Evolutionary conservation across 1,140 invertebrate species (phyloP), one percentile per base, ranked within the genome.

Genomic region (Helicoverpa armigera): DNA sequence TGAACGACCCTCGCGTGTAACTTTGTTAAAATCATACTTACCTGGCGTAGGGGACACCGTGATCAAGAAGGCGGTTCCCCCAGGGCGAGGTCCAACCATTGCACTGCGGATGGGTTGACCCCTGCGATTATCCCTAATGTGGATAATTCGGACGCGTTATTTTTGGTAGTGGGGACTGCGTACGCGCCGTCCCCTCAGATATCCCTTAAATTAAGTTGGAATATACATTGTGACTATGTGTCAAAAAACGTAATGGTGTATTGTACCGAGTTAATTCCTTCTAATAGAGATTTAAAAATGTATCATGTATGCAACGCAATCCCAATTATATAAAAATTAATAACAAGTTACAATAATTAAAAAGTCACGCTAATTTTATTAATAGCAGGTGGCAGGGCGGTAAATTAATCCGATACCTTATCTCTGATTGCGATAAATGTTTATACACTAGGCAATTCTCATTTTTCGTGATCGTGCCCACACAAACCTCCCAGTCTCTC

Each of bases 171-270:
- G 35, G 35, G 77, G 77, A 79, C 77, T 79, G 77, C 77, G 77
- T 79, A 61, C 77, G 67, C 77, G 77, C 77, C 23, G 67, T 79
- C 60, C 61, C 78, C 73, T 61, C 29, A 63, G 12, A 63, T 35
- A 14, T 63, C 23, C 0, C 5, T 23, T 23, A 23, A 23, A 23
- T 23, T 23, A 23, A 23, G 23, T 23, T n/a, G n/a, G n/a, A 23
- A 23, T 23, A 23, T 23, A 23, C 1, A 23, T 23, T 23, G 23
- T 23, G 23, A 2, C 23, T 23, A 0, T 23, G 23, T 23, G 23
- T 23, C 23, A 23, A 1, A 23, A 23, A 23, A 23, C 0, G 23
- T 23, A 23, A 23, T 23, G 23, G 23, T 23, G 1, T 1, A 23
- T 23, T 23, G 23, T 23, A 23, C 23, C 23, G 23, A 2, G 23